phyloP scores from a whole-genome alignment of 2,888 invertebrate genomes.

The Protonemura montana region DNA sequence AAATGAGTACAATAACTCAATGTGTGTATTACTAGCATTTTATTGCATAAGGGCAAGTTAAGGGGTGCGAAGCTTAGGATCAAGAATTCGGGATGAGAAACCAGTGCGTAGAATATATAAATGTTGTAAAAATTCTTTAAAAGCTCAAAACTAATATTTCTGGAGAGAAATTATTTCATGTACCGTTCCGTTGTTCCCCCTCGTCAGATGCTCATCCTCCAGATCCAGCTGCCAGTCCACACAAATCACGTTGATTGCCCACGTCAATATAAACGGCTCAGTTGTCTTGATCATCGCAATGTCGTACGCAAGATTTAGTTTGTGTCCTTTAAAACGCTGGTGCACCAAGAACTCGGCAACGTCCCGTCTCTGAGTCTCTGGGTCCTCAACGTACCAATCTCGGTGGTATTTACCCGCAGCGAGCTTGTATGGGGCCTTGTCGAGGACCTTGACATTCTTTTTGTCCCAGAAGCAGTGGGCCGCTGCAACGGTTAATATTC shows the following conservation, averaged over 20 bases:
- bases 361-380: background rate
- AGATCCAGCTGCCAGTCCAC: background rate
- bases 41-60: too few species aligned
- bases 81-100: too few species aligned
- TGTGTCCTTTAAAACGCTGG: background rate
- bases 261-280: background rate
- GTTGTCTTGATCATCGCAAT: background rate
- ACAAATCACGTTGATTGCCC: slow-evolving; percentile 9
- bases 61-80: too few species aligned
- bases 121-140: too few species aligned
- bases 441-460: too few species aligned
- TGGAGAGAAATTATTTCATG: background rate
- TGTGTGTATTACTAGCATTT: too few species aligned
- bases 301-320: background rate
- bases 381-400: slow-evolving; percentile 1
- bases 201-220: background rate
- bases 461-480: slow-evolving; percentile 28
- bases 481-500: too few species aligned
- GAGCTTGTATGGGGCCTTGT: background rate
- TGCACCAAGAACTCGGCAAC: background rate
- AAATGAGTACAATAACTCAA: too few species aligned
- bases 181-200: background rate
- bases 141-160: too few species aligned
- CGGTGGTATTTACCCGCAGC: background rate
- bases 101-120: too few species aligned